Evolutionary conservation across 2,888 invertebrate genomes (phyloP).

Genomic region (Trissolcus japonicus): DNA sequence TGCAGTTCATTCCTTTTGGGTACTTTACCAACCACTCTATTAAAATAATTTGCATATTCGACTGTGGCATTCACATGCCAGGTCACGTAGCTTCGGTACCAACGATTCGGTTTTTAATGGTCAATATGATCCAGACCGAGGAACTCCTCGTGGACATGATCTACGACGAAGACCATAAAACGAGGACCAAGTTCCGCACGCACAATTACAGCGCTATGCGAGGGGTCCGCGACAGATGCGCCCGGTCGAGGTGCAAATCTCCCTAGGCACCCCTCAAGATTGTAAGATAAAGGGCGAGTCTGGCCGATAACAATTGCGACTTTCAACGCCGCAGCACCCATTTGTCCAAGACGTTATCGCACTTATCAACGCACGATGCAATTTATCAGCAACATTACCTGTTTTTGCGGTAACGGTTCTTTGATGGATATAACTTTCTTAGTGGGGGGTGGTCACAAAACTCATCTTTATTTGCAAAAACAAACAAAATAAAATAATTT

Average conservation of each 20-base stretch:
- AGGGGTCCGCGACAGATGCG: slow-evolving; percentile 24
- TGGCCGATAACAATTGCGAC: slow-evolving; percentile 51
- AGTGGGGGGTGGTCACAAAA: too few species aligned
- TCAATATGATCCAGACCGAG: slow-evolving; percentile 10
- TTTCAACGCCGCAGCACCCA: slow-evolving; percentile 46
- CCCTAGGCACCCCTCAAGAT: slow-evolving; percentile 32
- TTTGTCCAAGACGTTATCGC: slow-evolving; percentile 51
- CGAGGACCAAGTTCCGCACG: slow-evolving; percentile 15
- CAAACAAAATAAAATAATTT: too few species aligned
- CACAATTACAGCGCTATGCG: slow-evolving; percentile 37
- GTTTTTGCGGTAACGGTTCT: slow-evolving; percentile 12
- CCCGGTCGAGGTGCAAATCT: slow-evolving; percentile 46
- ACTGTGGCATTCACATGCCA: slow-evolving; percentile 25
- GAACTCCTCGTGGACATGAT: too few species aligned
- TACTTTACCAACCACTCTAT: background rate
- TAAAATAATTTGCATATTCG: slow-evolving; percentile 24
- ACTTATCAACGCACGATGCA: slow-evolving; percentile 33
- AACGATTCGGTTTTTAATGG: slow-evolving; percentile 26
- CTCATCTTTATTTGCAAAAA: background rate
- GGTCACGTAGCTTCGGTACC: slow-evolving; percentile 35
- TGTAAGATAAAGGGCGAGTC: slow-evolving; percentile 45
- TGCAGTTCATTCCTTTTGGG: too few species aligned
- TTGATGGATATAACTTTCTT: background rate
- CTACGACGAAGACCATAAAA: too few species aligned
- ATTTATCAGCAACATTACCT: slow-evolving; percentile 42